Base-by-base conservation (phyloP, 2,113 vertebrate species). In the Aspidoscelis tigris region DNA sequence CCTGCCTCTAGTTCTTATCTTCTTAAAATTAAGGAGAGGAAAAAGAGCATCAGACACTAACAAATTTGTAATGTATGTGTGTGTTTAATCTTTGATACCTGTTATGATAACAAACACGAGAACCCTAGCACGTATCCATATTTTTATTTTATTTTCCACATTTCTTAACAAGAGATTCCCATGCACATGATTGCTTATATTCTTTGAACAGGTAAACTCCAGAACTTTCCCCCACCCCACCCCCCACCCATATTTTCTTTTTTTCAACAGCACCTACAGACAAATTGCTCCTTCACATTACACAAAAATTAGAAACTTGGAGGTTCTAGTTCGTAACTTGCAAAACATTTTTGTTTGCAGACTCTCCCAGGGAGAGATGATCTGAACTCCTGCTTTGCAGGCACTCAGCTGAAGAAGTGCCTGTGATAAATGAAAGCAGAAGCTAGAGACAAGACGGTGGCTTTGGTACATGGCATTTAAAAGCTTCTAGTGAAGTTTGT, bases 401-500 rank as follows among this genome's bases (percentile, higher is more conserved):
- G 1, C 73, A 11, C 5, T 64, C 26, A 0, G 0, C 58, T 71
- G 55, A 39, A 81, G 74, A 70, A 76, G 18, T 33, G 58, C 21
- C 84, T 80, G 83, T 70, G 75, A 70, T 0, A 0, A 86, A 75
- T 68, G 33, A 86, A 90, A 75, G 80, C 33, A 61, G 11, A 47
- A 84, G 12, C 2, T 72, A 75, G 43, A 33, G 44, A 90, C 80
- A 1, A 0, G 61, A 65, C 73, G 69, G 69, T 44, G 68, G 86
- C 69, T 87, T 68, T 77, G 72, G 44, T 53, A 86, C 76, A 70
- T 61, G 24, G 76, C 89, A 82, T 89, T 84, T 73, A 76, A 92
- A 91, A 86, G 47, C 65, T 91, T 66, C 80, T 50, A 78, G 41
- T 88, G 84, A 87, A 73, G 41, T 88, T 81, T 87, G 80, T 5